Conservation (phyloP, 2,888 invertebrate species). For the Alcis repandata region DNA sequence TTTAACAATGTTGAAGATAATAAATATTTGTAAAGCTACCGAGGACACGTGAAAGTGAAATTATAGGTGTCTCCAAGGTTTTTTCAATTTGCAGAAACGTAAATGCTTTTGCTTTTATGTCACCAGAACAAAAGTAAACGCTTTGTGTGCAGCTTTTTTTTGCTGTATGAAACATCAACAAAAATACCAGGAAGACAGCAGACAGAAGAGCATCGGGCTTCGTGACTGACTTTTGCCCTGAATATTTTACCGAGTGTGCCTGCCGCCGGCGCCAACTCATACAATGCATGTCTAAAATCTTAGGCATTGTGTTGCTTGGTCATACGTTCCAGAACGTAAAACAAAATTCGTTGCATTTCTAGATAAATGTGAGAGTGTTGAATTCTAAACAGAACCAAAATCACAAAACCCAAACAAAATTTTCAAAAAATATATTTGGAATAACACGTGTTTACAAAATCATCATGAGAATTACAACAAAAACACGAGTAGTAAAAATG, state of each 20-base stretch:
- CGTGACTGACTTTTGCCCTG: conserved; percentile 85
- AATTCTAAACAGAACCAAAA: conserved; percentile 12
- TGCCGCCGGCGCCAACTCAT: conserved; percentile 67
- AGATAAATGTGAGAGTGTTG: no score
- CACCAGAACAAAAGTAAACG: background rate
- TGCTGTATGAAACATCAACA: conserved; percentile 31
- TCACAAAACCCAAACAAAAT: background rate
- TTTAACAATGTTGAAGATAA: conserved; percentile 54
- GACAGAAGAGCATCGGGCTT: conserved; percentile 63
- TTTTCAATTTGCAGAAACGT: background rate
- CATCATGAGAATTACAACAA: conserved; percentile 15
- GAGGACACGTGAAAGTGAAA: conserved; percentile 48
- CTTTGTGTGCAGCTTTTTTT: background rate
- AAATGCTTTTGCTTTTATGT: background rate
- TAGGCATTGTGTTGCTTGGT: conserved; percentile 49
- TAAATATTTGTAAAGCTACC: conserved; percentile 43
- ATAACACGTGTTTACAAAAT: conserved; percentile 23
- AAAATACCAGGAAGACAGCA: conserved; percentile 58
- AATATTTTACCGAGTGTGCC: conserved; percentile 76
- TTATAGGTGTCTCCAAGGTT: conserved; percentile 21
- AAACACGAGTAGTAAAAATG: conserved; percentile 44
- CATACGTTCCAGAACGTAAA: conserved; percentile 16
- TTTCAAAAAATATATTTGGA: background rate
- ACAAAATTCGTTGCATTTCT: no score
- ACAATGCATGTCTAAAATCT: conserved; percentile 67